Percentiles rank a stretch among this genome's conserved stretches.
Evolutionary conservation across 1,140 invertebrate genomes (phyloP).

Genomic region (Cylas formicarius): DNA sequence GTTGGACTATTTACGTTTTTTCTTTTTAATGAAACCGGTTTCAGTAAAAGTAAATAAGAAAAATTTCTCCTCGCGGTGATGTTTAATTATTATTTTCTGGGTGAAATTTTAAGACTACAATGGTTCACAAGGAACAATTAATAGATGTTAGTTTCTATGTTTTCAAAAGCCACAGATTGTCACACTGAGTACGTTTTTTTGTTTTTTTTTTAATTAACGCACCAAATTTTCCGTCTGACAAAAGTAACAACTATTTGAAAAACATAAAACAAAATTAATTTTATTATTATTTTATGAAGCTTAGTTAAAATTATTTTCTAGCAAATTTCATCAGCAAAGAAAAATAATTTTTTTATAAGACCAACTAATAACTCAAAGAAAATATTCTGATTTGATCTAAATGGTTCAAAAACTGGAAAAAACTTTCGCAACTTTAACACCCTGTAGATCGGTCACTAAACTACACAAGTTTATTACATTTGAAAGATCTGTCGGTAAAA

Average conservation of each 20-base stretch:
- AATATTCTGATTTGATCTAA: not conserved
- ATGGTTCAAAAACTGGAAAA: not conserved
- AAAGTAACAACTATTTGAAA: constrained; percentile 1
- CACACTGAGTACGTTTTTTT: too few species aligned
- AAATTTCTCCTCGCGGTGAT: too few species aligned
- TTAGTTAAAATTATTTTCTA: not conserved
- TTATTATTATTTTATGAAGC: not conserved
- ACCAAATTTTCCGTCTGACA: not conserved
- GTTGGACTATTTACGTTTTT: too few species aligned
- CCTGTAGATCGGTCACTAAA: not conserved
- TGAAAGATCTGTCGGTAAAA: not conserved
- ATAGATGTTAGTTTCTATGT: too few species aligned
- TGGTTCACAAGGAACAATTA: too few species aligned
- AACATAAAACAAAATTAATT: too few species aligned
- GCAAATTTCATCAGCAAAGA: not conserved
- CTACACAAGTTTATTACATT: not conserved
- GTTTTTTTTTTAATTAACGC: constrained; percentile 4
- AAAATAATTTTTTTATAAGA: not conserved
- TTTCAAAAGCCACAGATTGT: too few species aligned
- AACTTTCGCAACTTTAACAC: not conserved
- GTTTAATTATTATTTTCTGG: too few species aligned
- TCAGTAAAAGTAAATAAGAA: too few species aligned
- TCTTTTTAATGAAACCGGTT: too few species aligned
- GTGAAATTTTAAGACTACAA: too few species aligned
- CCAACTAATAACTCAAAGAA: constrained; percentile 1